These are phyloP conservation scores for Oxytorus armatus DNA, from an alignment of 2,888 invertebrate species.

Conservation along the genomic window DNA sequence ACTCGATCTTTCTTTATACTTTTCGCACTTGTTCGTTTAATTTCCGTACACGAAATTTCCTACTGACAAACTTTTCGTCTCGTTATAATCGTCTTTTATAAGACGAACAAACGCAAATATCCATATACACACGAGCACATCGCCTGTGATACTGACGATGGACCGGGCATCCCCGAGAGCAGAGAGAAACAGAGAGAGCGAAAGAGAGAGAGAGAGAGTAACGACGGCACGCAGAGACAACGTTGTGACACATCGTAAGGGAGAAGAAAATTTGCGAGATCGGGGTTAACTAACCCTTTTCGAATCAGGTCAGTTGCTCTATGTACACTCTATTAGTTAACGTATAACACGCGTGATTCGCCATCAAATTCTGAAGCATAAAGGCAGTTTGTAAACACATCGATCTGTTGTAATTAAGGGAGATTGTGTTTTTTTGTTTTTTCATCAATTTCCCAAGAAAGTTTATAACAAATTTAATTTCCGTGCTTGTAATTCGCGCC, in stretches of 20 bases:
- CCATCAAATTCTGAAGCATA: background rate
- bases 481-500: too few species aligned
- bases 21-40: constrained; percentile 16
- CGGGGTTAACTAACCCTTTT: constrained; percentile 13
- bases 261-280: constrained; percentile 1
- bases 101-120: background rate
- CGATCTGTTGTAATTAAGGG: background rate
- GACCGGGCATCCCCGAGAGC: constrained; percentile 31
- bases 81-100: background rate
- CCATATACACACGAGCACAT: constrained; percentile 20
- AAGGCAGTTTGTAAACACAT: background rate
- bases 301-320: constrained; percentile 52
- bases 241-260: constrained; percentile 4
- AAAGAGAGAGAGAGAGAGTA: constrained; percentile 19
- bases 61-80: background rate
- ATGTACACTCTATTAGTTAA: background rate
- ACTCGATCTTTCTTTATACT: background rate
- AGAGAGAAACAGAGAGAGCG: constrained; percentile 8
- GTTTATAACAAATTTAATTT: background rate
- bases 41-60: background rate
- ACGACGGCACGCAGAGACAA: background rate
- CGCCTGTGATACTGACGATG: constrained; percentile 59
- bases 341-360: background rate
- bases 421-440: background rate
- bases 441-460: background rate